phyloP scores from a whole-genome alignment of 2,797 vertebrate species.

The Pantherophis vulpinus region DNA sequence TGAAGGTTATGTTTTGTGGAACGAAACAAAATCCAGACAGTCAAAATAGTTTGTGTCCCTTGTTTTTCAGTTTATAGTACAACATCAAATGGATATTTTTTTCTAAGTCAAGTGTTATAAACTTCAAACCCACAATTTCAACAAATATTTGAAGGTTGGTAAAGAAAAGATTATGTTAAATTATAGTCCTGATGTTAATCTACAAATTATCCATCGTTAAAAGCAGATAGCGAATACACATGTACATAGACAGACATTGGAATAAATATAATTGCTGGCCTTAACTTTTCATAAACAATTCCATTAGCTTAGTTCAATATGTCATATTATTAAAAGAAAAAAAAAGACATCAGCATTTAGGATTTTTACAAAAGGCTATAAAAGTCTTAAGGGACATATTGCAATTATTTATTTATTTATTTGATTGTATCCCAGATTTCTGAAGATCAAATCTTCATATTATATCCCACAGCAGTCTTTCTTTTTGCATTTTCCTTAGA shows the following conservation, averaged over 20 bases:
- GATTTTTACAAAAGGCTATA: background rate
- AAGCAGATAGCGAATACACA: background rate
- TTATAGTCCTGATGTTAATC: conserved; percentile 35
- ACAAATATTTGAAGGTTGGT: conserved; percentile 7
- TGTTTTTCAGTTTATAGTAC: background rate
- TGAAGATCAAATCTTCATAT: background rate
- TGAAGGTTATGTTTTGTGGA: background rate
- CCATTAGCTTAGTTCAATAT: background rate
- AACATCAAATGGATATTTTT: conserved; percentile 23
- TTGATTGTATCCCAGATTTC: background rate
- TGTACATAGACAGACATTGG: background rate
- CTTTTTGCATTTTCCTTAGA: background rate
- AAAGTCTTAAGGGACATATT: background rate
- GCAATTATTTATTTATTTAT: background rate
- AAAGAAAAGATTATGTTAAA: conserved; percentile 39
- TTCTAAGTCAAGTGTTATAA: conserved; percentile 18
- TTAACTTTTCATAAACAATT: conserved; percentile 14
- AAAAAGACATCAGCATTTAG: background rate
- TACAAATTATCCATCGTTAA: background rate
- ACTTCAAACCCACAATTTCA: conserved; percentile 33
- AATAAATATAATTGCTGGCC: conserved; percentile 16
- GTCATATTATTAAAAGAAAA: background rate
- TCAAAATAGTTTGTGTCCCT: background rate
- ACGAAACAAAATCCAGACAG: background rate
- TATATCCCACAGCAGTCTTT: background rate